These are phyloP conservation scores for Aleadryas rufinucha DNA, from an alignment of 2,113 vertebrate species.

Conservation along the genomic window DNA sequence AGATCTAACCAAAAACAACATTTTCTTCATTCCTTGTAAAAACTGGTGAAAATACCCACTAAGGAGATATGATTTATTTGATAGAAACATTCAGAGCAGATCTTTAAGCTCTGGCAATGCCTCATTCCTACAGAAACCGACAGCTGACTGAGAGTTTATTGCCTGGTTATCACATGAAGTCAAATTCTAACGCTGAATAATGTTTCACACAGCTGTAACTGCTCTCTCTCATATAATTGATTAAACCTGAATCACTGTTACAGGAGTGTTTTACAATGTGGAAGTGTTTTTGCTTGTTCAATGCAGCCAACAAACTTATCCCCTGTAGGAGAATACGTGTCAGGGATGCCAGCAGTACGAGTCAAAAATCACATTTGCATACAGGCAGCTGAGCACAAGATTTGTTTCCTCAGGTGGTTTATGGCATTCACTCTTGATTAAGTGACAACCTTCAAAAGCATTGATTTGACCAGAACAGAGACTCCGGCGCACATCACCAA, in stretches of 20 bases:
- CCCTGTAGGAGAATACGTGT: neutral
- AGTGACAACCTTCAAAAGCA: neutral
- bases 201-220: neutral
- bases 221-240: neutral
- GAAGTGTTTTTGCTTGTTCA: neutral
- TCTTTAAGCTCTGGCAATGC: neutral
- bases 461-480: neutral
- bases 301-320: neutral
- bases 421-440: neutral
- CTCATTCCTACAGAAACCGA: neutral
- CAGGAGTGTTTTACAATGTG: neutral
- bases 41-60: neutral
- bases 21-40: neutral
- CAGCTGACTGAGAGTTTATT: constrained; percentile 4
- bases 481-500: accelerated
- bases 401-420: neutral
- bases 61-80: neutral
- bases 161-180: neutral
- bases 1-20: neutral
- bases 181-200: neutral
- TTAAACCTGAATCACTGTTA: neutral
- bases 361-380: neutral
- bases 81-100: neutral
- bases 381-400: neutral
- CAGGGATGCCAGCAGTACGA: neutral